Evolutionary conservation across 2,888 invertebrate genomes (phyloP).

Genomic region (Elegia similella): DNA sequence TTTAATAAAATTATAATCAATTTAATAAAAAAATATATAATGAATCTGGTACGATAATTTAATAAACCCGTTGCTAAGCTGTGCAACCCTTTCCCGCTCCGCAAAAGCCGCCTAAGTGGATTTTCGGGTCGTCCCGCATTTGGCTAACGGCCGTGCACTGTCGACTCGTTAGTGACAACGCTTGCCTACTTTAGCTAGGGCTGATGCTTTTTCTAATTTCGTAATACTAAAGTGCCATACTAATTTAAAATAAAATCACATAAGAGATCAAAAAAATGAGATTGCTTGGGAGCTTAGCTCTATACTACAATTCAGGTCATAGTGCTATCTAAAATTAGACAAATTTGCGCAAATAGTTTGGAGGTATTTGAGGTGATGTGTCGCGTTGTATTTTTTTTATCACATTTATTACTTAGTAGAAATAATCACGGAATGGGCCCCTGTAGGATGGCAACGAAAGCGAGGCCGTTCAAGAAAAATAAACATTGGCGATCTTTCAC

Average conservation of each 20-base stretch:
- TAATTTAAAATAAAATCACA: no score
- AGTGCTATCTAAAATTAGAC: conserved; percentile 9
- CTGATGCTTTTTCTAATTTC: conserved; percentile 23
- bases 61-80: conserved; percentile 31
- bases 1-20: neutral
- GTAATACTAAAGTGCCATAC: neutral
- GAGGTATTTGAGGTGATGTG: no score
- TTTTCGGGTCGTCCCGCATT: conserved; percentile 72
- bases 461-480: no score
- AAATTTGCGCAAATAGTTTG: neutral
- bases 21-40: conserved; percentile 4
- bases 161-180: conserved; percentile 58
- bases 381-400: no score
- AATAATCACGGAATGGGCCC: no score
- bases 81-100: conserved; percentile 43
- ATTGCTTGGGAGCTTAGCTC: no score
- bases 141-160: conserved; percentile 68
- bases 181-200: conserved; percentile 36
- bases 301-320: no score
- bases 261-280: no score
- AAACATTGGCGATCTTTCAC: no score
- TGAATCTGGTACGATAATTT: conserved; percentile 52
- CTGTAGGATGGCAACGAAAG: no score
- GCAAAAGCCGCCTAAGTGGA: conserved; percentile 65
- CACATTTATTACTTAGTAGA: no score